phyloP scores from a whole-genome alignment of 2,888 invertebrate genomes.

The Netelia melanura region DNA sequence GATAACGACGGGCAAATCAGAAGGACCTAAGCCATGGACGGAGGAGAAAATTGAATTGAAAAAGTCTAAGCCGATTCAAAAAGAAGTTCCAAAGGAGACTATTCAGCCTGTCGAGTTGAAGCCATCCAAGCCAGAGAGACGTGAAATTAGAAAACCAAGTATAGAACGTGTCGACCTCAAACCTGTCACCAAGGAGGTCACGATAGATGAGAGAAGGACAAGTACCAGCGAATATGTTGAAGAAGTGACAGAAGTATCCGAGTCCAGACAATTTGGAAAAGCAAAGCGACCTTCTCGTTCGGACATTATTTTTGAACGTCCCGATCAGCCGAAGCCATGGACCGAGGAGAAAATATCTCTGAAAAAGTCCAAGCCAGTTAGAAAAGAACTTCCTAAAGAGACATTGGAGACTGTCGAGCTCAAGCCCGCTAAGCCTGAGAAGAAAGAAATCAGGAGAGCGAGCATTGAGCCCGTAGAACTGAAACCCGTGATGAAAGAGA shows the following conservation, averaged over 20 bases:
- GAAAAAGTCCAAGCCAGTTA: conserved; percentile 78
- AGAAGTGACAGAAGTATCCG: conserved; percentile 62
- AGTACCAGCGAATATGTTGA: conserved; percentile 69
- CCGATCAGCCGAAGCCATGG: conserved; percentile 78
- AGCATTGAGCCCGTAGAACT: conserved; percentile 74
- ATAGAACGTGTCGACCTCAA: conserved; percentile 75
- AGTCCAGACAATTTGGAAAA: conserved; percentile 59
- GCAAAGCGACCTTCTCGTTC: conserved; percentile 59
- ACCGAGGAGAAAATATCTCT: conserved; percentile 81
- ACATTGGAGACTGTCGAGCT: conserved; percentile 80
- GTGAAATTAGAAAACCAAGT: conserved; percentile 76
- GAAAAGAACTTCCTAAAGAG: conserved; percentile 76
- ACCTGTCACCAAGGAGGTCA: conserved; percentile 70
- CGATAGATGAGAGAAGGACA: conserved; percentile 68
- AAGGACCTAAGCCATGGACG: conserved; percentile 79
- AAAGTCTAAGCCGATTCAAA: conserved; percentile 76
- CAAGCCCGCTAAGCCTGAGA: conserved; percentile 86
- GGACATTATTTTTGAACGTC: conserved; percentile 61
- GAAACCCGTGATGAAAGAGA: conserved; percentile 72
- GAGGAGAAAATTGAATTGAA: conserved; percentile 81
- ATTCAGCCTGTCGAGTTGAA: conserved; percentile 86
- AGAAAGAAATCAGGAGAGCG: conserved; percentile 73
- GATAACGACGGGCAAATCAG: conserved; percentile 60
- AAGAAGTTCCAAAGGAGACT: conserved; percentile 80
- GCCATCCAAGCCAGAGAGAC: conserved; percentile 86